A percentile compares a stretch with the other conserved stretches of the same genome.
Conservation (phyloP, 2,797 vertebrate species). For the Lithobates pipiens region DNA sequence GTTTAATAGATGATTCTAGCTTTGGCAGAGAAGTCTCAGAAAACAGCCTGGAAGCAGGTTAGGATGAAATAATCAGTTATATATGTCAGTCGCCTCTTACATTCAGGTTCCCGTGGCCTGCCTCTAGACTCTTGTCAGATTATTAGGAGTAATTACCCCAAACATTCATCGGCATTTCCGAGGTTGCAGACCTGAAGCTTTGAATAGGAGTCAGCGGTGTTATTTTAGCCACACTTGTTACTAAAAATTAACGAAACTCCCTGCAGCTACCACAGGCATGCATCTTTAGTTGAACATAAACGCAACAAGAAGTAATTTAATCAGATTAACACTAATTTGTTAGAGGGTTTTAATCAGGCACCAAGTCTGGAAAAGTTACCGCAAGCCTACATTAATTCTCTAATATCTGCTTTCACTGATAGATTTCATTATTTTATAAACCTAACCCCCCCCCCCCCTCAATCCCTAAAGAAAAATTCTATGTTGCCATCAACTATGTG, state of each 20-base stretch:
- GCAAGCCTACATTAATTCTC: conserved; percentile 1
- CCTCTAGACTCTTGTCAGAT: neutral
- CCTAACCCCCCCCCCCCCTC: neutral
- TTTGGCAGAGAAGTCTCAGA: neutral
- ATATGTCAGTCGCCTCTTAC: conserved; percentile 14
- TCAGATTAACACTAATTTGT: conserved; percentile 18
- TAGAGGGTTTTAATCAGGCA: neutral
- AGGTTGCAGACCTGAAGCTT: neutral
- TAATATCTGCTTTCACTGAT: neutral
- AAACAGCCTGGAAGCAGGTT: neutral
- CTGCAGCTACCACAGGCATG: neutral
- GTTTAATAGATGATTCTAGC: conserved; percentile 30
- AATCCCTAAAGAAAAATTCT: conserved; percentile 11
- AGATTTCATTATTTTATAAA: neutral
- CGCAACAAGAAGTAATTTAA: conserved; percentile 4
- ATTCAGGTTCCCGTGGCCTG: neutral
- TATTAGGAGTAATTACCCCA: conserved; percentile 42
- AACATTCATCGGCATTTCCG: neutral
- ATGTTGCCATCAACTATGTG: neutral
- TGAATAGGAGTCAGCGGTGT: neutral
- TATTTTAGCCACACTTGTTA: neutral
- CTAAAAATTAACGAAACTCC: neutral
- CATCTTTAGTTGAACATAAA: neutral
- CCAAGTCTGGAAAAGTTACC: neutral
- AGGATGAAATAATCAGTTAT: conserved; percentile 12